phyloP scores from a whole-genome alignment of 2,113 vertebrate genomes.

The Phalacrocorax carbo region DNA sequence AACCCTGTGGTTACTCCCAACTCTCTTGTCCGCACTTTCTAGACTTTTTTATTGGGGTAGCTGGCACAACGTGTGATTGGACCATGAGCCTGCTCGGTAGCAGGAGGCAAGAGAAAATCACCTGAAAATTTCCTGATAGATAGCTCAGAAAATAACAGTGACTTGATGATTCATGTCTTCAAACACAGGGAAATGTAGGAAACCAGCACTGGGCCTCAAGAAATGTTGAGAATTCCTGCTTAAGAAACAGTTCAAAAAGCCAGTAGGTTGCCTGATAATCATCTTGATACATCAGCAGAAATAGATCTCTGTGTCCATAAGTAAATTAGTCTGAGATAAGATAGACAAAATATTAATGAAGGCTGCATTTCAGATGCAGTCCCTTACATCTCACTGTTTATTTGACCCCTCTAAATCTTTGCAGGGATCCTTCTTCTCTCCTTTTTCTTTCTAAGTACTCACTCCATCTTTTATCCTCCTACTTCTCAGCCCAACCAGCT shows the following conservation, averaged over 20 bases:
- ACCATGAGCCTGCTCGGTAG: neutral
- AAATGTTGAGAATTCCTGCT: neutral
- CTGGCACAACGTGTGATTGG: neutral
- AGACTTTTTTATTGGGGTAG: neutral
- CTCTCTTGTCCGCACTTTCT: neutral
- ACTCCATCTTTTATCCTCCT: neutral
- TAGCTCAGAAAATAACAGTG: neutral
- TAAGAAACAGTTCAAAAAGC: neutral
- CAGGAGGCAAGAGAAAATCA: neutral
- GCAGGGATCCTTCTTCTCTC: neutral
- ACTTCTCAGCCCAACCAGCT: neutral
- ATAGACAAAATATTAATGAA: constrained; percentile 28
- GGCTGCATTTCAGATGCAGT: neutral
- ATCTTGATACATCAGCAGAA: neutral
- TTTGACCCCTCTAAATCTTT: neutral
- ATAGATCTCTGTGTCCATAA: neutral
- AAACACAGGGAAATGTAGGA: neutral
- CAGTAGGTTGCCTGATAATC: neutral
- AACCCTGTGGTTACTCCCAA: neutral
- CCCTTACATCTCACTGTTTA: neutral
- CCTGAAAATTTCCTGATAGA: neutral
- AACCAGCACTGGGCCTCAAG: neutral
- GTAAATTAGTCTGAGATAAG: constrained; percentile 4
- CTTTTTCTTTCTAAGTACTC: neutral
- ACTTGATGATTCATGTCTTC: neutral